Evolutionary conservation across 2,113 vertebrate genomes (phyloP).

Genomic region (Atrichornis clamosus): DNA sequence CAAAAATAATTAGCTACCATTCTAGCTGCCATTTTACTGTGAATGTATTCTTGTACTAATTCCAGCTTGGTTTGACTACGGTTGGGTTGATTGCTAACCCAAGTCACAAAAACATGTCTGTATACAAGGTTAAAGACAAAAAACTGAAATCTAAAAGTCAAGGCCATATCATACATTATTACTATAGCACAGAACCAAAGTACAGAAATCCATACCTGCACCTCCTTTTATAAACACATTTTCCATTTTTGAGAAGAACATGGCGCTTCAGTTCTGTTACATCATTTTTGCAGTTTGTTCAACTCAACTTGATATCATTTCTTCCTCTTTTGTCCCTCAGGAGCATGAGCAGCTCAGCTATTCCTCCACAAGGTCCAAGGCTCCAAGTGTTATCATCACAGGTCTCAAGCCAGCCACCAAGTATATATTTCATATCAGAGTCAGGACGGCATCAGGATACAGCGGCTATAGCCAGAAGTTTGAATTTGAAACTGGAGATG

Average conservation of each 20-base stretch:
- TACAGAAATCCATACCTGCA: slow-evolving; percentile 16
- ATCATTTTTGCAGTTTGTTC: not conserved
- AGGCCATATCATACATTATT: slow-evolving; percentile 40
- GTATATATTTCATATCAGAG: slow-evolving; percentile 91
- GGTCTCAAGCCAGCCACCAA: slow-evolving; percentile 91
- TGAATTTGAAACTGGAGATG: slow-evolving; percentile 93
- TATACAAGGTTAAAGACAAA: slow-evolving; percentile 9
- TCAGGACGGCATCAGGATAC: slow-evolving; percentile 87
- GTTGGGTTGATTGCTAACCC: slow-evolving; percentile 21
- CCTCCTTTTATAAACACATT: slow-evolving; percentile 25
- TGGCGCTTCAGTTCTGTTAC: slow-evolving; percentile 33
- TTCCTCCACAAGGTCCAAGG: slow-evolving; percentile 92
- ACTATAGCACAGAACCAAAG: not conserved
- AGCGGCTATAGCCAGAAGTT: slow-evolving; percentile 92
- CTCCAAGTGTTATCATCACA: slow-evolving; percentile 91
- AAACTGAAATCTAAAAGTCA: not conserved
- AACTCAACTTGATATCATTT: slow-evolving; percentile 55
- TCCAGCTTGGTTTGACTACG: slow-evolving; percentile 13
- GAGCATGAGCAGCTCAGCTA: slow-evolving; percentile 93
- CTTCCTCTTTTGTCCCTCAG: slow-evolving; percentile 75
- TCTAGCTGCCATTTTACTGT: slow-evolving; percentile 56
- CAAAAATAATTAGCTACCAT: slow-evolving; percentile 35
- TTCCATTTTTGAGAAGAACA: slow-evolving; percentile 35
- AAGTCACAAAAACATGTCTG: not conserved
- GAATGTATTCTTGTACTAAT: slow-evolving; percentile 22